phyloP scores from a whole-genome alignment of 1,140 invertebrate genomes.

The Aradophagus sp. region DNA sequence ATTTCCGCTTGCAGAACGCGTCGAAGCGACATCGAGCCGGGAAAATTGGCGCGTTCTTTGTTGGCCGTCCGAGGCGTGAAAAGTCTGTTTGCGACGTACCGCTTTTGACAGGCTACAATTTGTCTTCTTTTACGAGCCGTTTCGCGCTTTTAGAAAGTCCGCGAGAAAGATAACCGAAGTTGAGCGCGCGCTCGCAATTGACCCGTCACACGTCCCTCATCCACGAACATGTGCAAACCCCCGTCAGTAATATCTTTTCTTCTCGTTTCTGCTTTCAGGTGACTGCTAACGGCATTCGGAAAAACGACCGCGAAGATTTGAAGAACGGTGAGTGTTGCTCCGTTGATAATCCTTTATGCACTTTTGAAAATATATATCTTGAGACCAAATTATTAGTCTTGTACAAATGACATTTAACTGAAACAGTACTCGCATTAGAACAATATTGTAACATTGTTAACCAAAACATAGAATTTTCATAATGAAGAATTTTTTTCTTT shows the following conservation, averaged over 20 bases:
- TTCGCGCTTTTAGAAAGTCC: constrained; percentile 47
- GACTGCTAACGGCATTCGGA: constrained; percentile 63
- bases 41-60: constrained; percentile 14
- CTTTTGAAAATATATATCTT: too few species aligned
- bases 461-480: too few species aligned
- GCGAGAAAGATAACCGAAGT: constrained; percentile 18
- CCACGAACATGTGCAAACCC: constrained; percentile 15
- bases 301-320: constrained; percentile 39
- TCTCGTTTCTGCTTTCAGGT: constrained; percentile 62
- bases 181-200: constrained; percentile 21
- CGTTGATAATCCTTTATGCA: too few species aligned
- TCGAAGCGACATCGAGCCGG: constrained; percentile 7
- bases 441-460: too few species aligned
- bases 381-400: too few species aligned
- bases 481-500: too few species aligned
- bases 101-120: constrained; percentile 29
- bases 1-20: too few species aligned
- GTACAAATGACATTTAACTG: too few species aligned
- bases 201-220: constrained; percentile 40
- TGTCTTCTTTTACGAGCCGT: constrained; percentile 48
- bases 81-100: constrained; percentile 21
- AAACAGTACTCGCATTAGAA: too few species aligned
- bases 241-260: constrained; percentile 24
- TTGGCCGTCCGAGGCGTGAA: constrained; percentile 3
- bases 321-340: constrained; percentile 46